Conservation (phyloP, 2,888 invertebrate genomes). For the Nymphalis polychloros region DNA sequence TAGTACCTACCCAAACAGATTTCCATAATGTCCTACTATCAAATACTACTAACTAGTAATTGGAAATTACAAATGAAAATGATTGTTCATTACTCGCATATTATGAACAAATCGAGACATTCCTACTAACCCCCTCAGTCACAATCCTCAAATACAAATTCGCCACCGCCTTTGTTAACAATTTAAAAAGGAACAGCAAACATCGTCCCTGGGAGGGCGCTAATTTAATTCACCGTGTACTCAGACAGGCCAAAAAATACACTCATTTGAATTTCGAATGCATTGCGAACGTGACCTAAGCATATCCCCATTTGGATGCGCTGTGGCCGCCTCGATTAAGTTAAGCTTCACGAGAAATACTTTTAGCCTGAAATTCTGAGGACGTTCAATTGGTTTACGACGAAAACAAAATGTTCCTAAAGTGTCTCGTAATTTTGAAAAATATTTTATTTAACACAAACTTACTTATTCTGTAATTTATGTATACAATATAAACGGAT, state of each 20-base stretch:
- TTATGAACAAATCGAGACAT: not conserved
- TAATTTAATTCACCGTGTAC: constrained; percentile 73
- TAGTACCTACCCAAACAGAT: too few species aligned
- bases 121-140: not conserved
- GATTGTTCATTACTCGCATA: not conserved
- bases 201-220: constrained; percentile 43
- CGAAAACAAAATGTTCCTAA: constrained; percentile 3
- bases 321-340: constrained; percentile 42
- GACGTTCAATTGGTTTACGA: constrained; percentile 3
- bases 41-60: too few species aligned
- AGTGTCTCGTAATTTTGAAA: not conserved
- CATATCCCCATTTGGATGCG: constrained; percentile 70
- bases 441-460: too few species aligned
- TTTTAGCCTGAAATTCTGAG: constrained; percentile 21
- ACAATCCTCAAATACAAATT: constrained; percentile 10
- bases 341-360: constrained; percentile 40
- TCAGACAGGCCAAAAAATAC: constrained; percentile 74
- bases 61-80: too few species aligned
- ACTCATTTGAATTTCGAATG: constrained; percentile 77
- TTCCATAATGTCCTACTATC: too few species aligned
- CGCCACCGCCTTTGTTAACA: constrained; percentile 25
- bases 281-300: constrained; percentile 67
- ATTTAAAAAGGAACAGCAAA: constrained; percentile 34
- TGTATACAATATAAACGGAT: not conserved
- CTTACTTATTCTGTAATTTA: too few species aligned